A percentile compares a stretch with the other conserved stretches of the same genome.
phyloP scores from a whole-genome alignment of 2,797 vertebrate species.

The Jordanella pulchra region DNA sequence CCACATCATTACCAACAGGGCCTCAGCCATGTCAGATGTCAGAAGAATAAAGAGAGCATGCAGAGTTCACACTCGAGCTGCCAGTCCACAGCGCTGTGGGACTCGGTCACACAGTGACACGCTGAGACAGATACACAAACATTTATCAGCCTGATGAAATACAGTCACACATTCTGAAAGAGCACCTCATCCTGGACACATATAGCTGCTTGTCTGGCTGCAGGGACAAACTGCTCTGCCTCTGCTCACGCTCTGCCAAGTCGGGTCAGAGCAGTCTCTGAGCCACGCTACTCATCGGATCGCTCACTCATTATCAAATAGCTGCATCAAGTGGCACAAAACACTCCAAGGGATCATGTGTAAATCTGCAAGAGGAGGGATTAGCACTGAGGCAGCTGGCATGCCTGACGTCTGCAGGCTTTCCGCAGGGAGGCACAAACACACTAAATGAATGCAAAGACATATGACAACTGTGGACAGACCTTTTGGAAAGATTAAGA shows the following conservation, averaged over 20 bases:
- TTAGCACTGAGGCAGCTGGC: conserved; percentile 54
- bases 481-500: not conserved
- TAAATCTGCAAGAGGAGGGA: conserved; percentile 50
- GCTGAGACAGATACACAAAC: conserved; percentile 39
- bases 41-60: conserved; percentile 73
- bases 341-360: conserved; percentile 34
- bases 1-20: conserved; percentile 78
- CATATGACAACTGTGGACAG: conserved; percentile 15
- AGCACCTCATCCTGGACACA: conserved; percentile 35
- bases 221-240: conserved; percentile 48
- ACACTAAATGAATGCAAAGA: conserved; percentile 27
- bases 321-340: conserved; percentile 43
- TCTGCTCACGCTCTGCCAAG: conserved; percentile 58
- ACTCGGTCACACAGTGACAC: conserved; percentile 47
- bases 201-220: conserved; percentile 42
- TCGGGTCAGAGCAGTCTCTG: conserved; percentile 35
- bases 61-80: conserved; percentile 68
- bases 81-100: conserved; percentile 64
- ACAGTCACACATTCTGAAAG: conserved; percentile 28
- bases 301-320: conserved; percentile 51
- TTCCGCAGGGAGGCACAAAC: conserved; percentile 25
- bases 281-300: conserved; percentile 44
- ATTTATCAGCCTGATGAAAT: conserved; percentile 41
- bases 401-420: conserved; percentile 33
- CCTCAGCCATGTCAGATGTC: conserved; percentile 74